A percentile compares a stretch with the other conserved stretches of the same genome.
These are phyloP conservation scores for Epirrita christyi DNA, from an alignment of 2,888 invertebrate genomes.

Conservation along the genomic window DNA sequence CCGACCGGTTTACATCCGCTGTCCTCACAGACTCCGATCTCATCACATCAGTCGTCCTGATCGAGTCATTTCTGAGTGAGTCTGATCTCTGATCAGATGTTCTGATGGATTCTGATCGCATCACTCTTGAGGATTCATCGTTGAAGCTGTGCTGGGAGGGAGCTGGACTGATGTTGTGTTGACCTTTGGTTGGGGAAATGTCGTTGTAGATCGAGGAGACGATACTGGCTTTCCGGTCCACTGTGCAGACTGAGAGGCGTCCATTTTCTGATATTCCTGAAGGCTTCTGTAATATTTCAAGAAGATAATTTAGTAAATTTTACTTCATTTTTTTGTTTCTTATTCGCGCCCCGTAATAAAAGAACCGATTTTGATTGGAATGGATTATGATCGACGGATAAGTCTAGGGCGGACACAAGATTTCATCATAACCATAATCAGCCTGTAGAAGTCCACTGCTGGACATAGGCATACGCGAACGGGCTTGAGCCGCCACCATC, in stretches of 20 bases:
- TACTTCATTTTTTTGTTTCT: too few species aligned
- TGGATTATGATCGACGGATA: too few species aligned
- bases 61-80: conserved; percentile 61
- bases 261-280: conserved; percentile 70
- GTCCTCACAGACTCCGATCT: conserved; percentile 39
- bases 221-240: conserved; percentile 77
- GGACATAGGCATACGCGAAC: too few species aligned
- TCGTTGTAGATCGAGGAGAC: conserved; percentile 77
- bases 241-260: conserved; percentile 74
- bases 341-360: too few species aligned
- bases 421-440: too few species aligned
- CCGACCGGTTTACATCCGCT: conserved; percentile 24
- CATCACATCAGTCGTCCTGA: conserved; percentile 50
- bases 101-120: conserved; percentile 70
- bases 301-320: background rate
- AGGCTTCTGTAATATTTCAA: conserved; percentile 59
- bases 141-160: conserved; percentile 73
- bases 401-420: too few species aligned
- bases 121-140: conserved; percentile 59
- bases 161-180: conserved; percentile 72
- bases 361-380: too few species aligned
- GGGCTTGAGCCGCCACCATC: too few species aligned
- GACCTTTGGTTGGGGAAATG: conserved; percentile 68
- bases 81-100: conserved; percentile 22
- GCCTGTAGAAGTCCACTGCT: too few species aligned